Percentiles rank a stretch among this genome's conserved stretches.
These are phyloP conservation scores for Diloba caeruleocephala DNA, from an alignment of 2,888 invertebrate genomes.

Conservation along the genomic window DNA sequence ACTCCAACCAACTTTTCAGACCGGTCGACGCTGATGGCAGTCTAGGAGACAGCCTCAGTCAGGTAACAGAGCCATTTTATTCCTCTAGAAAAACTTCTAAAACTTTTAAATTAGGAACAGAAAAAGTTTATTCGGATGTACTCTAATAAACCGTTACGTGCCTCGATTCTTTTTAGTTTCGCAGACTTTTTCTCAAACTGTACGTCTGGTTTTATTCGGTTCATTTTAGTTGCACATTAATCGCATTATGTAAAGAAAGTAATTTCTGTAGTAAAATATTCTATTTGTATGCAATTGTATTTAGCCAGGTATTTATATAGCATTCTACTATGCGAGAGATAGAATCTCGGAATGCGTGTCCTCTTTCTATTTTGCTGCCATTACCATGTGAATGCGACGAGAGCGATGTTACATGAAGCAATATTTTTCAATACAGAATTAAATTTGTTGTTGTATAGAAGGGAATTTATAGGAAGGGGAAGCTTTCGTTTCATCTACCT, in stretches of 20 bases:
- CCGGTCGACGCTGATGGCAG: slow-evolving; percentile 82
- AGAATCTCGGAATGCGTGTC: slow-evolving; percentile 54
- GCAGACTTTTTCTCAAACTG: slow-evolving; percentile 65
- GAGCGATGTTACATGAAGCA: slow-evolving; percentile 72
- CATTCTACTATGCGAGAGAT: slow-evolving; percentile 55
- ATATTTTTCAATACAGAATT: slow-evolving; percentile 77
- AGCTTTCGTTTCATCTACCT: slow-evolving; percentile 56
- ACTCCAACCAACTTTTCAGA: slow-evolving; percentile 73
- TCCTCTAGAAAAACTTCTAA: slow-evolving; percentile 25
- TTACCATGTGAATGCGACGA: slow-evolving; percentile 73
- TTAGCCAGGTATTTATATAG: slow-evolving; percentile 60
- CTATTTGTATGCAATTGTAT: slow-evolving; percentile 63
- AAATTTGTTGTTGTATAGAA: slow-evolving; percentile 73
- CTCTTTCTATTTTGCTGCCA: slow-evolving; percentile 69
- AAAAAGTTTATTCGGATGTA: slow-evolving; percentile 55
- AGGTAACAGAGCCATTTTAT: slow-evolving; percentile 68
- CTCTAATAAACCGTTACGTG: slow-evolving; percentile 79
- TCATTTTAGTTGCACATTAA: slow-evolving; percentile 70
- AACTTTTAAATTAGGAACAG: slow-evolving; percentile 64
- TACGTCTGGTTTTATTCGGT: slow-evolving; percentile 57
- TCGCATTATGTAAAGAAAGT: slow-evolving; percentile 60
- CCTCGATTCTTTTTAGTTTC: slow-evolving; percentile 65
- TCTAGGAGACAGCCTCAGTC: slow-evolving; percentile 85
- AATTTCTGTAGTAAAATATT: slow-evolving; percentile 54
- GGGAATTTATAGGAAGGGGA: slow-evolving; percentile 56